phyloP scores from a whole-genome alignment of 2,113 vertebrate species.

The Aptenodytes patagonicus region DNA sequence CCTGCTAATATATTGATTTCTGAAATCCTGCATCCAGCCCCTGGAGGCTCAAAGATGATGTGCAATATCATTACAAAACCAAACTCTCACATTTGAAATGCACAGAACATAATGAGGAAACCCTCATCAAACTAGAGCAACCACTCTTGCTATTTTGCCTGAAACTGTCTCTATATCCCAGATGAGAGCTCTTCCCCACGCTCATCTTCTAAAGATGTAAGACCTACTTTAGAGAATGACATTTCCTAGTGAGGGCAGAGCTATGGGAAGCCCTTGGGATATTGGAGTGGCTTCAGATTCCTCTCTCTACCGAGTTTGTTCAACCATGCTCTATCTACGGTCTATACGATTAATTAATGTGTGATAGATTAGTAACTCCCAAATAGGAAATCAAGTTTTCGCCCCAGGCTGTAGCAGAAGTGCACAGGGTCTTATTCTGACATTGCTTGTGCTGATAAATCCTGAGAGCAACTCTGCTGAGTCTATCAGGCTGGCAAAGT shows the following conservation, averaged over 20 bases:
- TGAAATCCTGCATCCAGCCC: conserved; percentile 1
- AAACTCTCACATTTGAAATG: conserved; percentile 17
- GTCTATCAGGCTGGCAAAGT: neutral
- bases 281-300: neutral
- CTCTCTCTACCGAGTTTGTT: neutral
- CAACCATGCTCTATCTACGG: neutral
- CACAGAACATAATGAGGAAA: conserved; percentile 29
- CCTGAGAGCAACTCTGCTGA: neutral
- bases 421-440: neutral
- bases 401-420: conserved; percentile 2
- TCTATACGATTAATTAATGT: conserved; percentile 43
- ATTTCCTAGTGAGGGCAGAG: conserved; percentile 33
- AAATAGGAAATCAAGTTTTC: conserved; percentile 30
- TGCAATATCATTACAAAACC: conserved; percentile 7
- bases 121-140: conserved; percentile 42
- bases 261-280: conserved; percentile 3
- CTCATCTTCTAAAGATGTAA: conserved; percentile 25
- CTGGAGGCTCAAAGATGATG: neutral
- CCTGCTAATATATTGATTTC: conserved; percentile 37
- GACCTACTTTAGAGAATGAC: conserved; percentile 41
- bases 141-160: conserved; percentile 15
- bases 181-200: conserved; percentile 1
- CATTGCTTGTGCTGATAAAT: neutral
- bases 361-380: conserved; percentile 46
- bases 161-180: conserved; percentile 25